Evolutionary conservation across 64 coral and sea anemone genomes (phyloP).

Genomic region (Montipora cactus): DNA sequence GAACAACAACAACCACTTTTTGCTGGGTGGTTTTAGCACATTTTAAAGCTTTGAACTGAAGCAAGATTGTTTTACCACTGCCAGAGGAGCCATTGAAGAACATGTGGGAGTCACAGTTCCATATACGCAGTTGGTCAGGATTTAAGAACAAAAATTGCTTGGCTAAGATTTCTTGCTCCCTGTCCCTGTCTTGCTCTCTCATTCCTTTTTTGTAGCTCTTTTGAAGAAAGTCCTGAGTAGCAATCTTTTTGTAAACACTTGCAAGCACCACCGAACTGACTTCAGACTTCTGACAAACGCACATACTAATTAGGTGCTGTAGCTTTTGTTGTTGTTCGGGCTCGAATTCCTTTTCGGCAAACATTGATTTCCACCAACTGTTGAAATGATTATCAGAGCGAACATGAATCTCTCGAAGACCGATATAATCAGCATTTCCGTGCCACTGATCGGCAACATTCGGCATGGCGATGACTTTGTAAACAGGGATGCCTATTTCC

Average conservation of each 20-base stretch:
- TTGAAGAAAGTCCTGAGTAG: background rate
- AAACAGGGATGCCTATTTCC: background rate
- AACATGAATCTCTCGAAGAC: background rate
- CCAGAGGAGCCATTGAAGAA: too few relatives aligned
- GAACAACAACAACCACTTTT: too few relatives aligned
- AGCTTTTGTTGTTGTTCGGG: background rate
- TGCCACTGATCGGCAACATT: background rate
- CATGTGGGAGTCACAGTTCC: too few relatives aligned
- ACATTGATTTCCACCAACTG: background rate
- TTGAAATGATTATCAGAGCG: background rate
- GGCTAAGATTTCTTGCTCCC: too few relatives aligned
- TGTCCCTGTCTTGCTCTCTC: too few relatives aligned
- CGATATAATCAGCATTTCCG: background rate
- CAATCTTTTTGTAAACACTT: background rate
- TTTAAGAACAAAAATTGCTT: too few relatives aligned
- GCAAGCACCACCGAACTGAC: background rate
- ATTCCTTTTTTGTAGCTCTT: background rate
- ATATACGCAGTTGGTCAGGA: too few relatives aligned
- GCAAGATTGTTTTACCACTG: too few relatives aligned
- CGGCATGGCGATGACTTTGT: constrained; percentile 19
- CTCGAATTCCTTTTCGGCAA: background rate
- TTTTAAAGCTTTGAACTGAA: too few relatives aligned
- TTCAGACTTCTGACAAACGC: background rate
- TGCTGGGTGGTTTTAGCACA: too few relatives aligned
- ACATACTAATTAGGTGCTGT: background rate